Conservation (phyloP, 2,113 vertebrate genomes). For the Varanus komodoensis region DNA sequence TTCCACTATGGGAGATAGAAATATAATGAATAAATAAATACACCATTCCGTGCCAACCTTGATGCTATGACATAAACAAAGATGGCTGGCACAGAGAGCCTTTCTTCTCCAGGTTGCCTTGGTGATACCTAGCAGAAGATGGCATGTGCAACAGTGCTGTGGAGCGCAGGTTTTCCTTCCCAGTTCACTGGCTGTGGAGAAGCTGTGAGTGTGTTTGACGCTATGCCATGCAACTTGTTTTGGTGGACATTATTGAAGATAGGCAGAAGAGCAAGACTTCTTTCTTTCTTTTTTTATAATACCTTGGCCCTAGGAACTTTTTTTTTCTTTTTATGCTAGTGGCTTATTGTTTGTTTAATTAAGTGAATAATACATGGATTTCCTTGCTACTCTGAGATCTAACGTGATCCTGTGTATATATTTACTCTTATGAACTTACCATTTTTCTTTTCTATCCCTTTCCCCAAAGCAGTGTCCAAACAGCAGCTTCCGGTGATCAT, state of each 20-base stretch:
- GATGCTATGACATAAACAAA: neutral
- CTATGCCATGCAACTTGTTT: neutral
- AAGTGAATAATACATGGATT: constrained; percentile 39
- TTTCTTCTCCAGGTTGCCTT: neutral
- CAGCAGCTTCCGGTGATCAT: constrained; percentile 67
- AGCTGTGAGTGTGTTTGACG: no score
- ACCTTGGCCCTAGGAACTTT: neutral
- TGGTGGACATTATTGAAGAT: neutral
- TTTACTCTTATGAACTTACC: constrained; percentile 32
- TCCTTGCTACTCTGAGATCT: constrained; percentile 15
- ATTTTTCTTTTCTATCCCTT: constrained; percentile 3
- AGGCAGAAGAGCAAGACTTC: neutral
- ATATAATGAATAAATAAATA: no score
- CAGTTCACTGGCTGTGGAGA: neutral
- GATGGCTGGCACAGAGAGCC: neutral
- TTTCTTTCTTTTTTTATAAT: neutral
- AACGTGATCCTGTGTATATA: constrained; percentile 27
- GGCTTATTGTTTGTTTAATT: constrained; percentile 44
- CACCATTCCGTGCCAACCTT: constrained; percentile 19
- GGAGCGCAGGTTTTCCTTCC: neutral
- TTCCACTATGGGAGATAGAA: no score
- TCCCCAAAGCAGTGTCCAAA: constrained; percentile 55
- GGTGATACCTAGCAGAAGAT: neutral
- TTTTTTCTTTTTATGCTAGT: constrained; percentile 23
- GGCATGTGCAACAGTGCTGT: neutral